Conservation (phyloP, 2,113 vertebrate species). For the Microcebus griseorufus region DNA sequence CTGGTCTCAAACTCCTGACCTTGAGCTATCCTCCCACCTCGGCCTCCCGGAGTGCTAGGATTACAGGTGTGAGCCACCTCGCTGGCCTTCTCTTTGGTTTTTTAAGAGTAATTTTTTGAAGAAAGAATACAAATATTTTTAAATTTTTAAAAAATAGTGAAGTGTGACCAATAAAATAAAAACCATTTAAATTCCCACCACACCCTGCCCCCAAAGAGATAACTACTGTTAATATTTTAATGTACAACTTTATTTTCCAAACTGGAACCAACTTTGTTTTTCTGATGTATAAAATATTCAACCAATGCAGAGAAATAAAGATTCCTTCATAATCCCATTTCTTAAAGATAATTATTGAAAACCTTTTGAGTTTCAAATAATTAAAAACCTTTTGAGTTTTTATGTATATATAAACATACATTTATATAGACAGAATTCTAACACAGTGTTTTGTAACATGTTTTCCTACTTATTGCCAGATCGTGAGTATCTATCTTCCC, state of each 20-base stretch:
- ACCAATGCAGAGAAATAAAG: constrained; percentile 6
- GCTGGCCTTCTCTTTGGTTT: not conserved
- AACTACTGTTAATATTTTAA: not conserved
- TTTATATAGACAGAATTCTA: constrained; percentile 10
- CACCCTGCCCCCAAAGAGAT: not conserved
- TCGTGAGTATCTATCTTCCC: not conserved
- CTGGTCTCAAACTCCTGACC: no score
- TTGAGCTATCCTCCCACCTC: accelerated
- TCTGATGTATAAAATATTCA: constrained; percentile 11
- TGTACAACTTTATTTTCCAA: constrained; percentile 42
- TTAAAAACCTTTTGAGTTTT: constrained; percentile 31
- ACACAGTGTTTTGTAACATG: not conserved
- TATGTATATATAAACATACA: not conserved
- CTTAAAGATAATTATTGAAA: constrained; percentile 30
- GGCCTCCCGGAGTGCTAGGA: no score
- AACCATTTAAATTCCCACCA: not conserved
- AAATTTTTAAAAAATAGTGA: not conserved
- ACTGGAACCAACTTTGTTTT: constrained; percentile 17
- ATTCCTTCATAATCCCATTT: not conserved
- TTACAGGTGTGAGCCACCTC: no score
- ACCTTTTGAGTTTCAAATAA: not conserved
- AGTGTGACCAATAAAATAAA: constrained; percentile 27
- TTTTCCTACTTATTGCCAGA: not conserved
- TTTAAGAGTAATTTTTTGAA: not conserved
- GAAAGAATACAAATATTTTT: not conserved